phyloP scores from a whole-genome alignment of 1,140 invertebrate genomes.

The Hypsibius dujardini region DNA sequence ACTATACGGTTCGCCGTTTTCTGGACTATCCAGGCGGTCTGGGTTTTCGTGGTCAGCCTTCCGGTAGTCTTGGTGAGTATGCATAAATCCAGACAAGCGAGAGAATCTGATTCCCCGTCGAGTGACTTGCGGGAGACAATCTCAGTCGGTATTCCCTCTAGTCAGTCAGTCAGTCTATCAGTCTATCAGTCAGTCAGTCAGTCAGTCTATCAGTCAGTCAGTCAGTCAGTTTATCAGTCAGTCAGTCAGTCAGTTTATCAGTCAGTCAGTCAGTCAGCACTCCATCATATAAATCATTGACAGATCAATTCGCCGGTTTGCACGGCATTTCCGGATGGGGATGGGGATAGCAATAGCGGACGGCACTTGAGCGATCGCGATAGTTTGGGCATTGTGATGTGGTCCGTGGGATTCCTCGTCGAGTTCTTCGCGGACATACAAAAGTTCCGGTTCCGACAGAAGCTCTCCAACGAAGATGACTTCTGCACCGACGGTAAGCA shows the following conservation, averaged over 20 bases:
- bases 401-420: constrained; percentile 58
- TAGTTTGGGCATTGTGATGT: constrained; percentile 58
- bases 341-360: not conserved
- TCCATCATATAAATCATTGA: not conserved
- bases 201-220: constrained; percentile 53
- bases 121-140: no score
- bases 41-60: constrained; percentile 76
- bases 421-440: constrained; percentile 77
- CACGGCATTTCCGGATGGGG: no score
- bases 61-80: constrained; percentile 79
- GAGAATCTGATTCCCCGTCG: no score
- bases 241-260: not conserved
- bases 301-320: not conserved
- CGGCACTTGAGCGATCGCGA: constrained; percentile 24
- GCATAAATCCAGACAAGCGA: constrained; percentile 32
- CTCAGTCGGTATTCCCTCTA: no score
- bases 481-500: constrained; percentile 60
- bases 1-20: constrained; percentile 14
- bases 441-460: constrained; percentile 69
- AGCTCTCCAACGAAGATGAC: constrained; percentile 64
- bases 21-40: constrained; percentile 49
- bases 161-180: constrained; percentile 33
- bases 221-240: constrained; percentile 30
- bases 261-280: not conserved
- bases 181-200: constrained; percentile 41